Conservation (phyloP, 2,113 vertebrate species). For the Grantiella picta region DNA sequence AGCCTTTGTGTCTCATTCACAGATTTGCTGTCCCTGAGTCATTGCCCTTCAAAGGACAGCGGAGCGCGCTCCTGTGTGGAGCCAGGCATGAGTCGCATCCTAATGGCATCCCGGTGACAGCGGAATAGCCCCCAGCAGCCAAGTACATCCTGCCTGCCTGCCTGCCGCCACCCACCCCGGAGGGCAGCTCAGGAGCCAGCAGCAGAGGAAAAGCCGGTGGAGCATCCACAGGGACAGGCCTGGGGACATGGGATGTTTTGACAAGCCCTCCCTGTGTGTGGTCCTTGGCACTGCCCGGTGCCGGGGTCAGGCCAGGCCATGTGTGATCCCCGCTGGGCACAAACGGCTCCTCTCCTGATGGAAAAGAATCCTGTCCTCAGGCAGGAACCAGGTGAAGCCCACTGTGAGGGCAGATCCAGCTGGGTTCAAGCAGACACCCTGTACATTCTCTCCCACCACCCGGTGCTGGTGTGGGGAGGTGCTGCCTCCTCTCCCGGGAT, state of each 20-base stretch:
- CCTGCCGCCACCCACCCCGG: background rate
- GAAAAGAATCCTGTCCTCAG: background rate
- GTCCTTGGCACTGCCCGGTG: background rate
- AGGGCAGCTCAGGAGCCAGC: background rate
- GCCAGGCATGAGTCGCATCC: slow-evolving; percentile 40
- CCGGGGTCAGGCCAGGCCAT: background rate
- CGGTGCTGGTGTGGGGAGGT: fast-evolving
- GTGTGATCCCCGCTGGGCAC: fast-evolving
- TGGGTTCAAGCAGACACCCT: background rate
- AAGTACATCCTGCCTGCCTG: background rate
- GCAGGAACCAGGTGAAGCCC: background rate
- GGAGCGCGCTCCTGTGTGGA: background rate
- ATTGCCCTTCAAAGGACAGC: slow-evolving; percentile 61
- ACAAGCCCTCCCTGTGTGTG: fast-evolving
- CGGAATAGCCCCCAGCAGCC: background rate
- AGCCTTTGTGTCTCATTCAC: slow-evolving; percentile 22
- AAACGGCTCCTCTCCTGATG: background rate
- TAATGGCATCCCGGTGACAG: background rate
- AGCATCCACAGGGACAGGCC: background rate
- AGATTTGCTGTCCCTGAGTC: slow-evolving; percentile 60
- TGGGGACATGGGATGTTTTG: background rate
- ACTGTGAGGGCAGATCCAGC: fast-evolving
- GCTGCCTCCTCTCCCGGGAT: background rate
- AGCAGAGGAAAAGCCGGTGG: background rate
- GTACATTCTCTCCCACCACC: background rate